Evolutionary conservation across 2,113 vertebrate genomes (phyloP), one percentile per base, ranked within the genome.

Genomic region (Boulengerochromis microlepis): DNA sequence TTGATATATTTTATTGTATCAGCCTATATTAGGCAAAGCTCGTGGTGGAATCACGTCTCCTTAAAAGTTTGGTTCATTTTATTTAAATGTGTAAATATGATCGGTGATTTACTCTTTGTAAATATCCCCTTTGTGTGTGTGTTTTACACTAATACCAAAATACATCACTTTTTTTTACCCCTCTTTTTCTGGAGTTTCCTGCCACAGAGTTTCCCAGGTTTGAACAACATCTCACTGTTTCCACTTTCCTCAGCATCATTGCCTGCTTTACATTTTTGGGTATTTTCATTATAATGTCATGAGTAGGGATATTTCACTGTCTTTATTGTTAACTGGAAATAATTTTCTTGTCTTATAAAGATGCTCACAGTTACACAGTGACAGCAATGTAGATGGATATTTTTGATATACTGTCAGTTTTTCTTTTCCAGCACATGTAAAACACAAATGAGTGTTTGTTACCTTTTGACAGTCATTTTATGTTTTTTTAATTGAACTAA

Each of bases 1-100:
- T 89, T 86, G 81, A 88, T 71, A 33, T 89, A 80, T 91, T 90
- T 86, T 59, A 87, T 86, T 91, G 83, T 92, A 91, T 94, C 85
- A 89, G 95, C 95, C 95, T 96, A 96, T 95, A 94, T 95, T 96
- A 96, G 95, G 95, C 94, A 2, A 52, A 85, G 90, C 87, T 87
- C 66, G 35, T 50, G 57, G 88, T 93, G 91, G 84, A 90, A 91
- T 92, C 31, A 64, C 22, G 89, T 92, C 90, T 90, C 86, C 81
- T 84, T 93, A 87, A 86, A 88, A 89, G 88, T 91, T 92, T 85
- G 85, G 90, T 92, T 92, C 89, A 87, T 94, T 85, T 86, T 94
- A 95, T 85, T 86, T 94, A 95, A 90, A 95, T 92, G 84, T 96
- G 94, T 95, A 96, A 93, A 95, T 95, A 95, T 59, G 71, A 94